Base-by-base conservation (phyloP, 2,888 invertebrate genomes). In the Pheosia gnoma region DNA sequence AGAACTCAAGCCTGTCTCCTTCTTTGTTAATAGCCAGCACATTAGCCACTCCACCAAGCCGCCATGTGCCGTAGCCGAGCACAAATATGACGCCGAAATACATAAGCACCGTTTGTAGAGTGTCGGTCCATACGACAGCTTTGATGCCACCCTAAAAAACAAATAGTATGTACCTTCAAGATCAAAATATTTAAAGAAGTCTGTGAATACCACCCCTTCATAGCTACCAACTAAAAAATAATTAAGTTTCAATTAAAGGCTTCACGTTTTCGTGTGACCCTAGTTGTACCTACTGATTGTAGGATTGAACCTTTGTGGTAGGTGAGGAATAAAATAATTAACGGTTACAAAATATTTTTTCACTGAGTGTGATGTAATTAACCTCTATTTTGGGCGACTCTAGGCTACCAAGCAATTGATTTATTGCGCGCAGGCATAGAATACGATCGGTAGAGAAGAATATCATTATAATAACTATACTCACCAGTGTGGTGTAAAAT, bases 401-500 rank as follows among this genome's bases (percentile, higher is more conserved):
- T 75, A 77, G 74, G 75, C 71, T 74, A 68, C 61, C 47, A 37
- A 76, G 67, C 73, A 76, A 80, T 75, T 77, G 72, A 68, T 69
- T 75, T 78, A 70, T 77, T 71, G 65, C 61, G 66, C 49, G 71
- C 63, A 66, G 70, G 74, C 67, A 75, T 74, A 72, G 59, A 81
- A 81, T 78, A 75, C 68, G 78, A 81, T 79, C 79, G 79, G 68
- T 63, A 63, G 58, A 69, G 53, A 38, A 65, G 59, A 58, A 43
- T 51, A 61, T 58, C 61, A 62, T 59, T 61, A 25, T 25, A 58
- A 63, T 57, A 36, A 60, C 60, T 39, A 64, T 79, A 94, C 96
- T 96, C 92, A 97, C 97, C 86, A 97, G 86, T 65, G 98, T 97
- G 0, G 98, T 98, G 88, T 98, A 98, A 90, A 98, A 98, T 72